A percentile compares a stretch with the other conserved stretches of the same genome.
Evolutionary conservation across 2,113 vertebrate species (phyloP).

Genomic region (Hylia prasina): DNA sequence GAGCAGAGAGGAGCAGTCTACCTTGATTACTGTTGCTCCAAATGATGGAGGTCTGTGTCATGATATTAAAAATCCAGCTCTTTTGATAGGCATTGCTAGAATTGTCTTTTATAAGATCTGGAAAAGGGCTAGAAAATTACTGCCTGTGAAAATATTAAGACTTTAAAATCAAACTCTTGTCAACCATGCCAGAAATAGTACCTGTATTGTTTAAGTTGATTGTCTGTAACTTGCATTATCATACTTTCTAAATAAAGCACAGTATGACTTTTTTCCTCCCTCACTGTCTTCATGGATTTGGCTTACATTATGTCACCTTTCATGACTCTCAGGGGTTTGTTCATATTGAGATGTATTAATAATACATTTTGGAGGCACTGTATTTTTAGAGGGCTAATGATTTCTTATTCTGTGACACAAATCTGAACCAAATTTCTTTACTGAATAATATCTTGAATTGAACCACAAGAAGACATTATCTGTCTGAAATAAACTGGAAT

Average conservation of each 20-base stretch:
- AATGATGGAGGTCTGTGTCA: background rate
- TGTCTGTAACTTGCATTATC: background rate
- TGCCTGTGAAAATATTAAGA: background rate
- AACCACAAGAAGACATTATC: background rate
- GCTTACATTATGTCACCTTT: background rate
- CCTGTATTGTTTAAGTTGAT: background rate
- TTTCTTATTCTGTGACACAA: background rate
- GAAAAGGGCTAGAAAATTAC: background rate
- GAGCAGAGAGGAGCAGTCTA: background rate
- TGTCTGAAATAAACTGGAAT: background rate
- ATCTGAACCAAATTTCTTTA: background rate
- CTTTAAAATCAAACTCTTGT: background rate
- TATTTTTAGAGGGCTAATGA: background rate
- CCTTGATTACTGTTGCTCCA: background rate
- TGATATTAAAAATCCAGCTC: background rate
- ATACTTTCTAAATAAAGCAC: background rate
- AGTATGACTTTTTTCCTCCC: accelerated
- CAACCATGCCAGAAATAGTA: background rate
- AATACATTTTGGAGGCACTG: background rate
- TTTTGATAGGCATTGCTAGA: background rate
- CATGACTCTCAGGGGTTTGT: background rate
- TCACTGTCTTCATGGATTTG: background rate
- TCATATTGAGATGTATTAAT: background rate
- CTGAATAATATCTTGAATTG: background rate
- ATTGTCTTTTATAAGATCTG: background rate